phyloP scores from a whole-genome alignment of 2,113 vertebrate genomes.

The Nyctibius bracteatus region DNA sequence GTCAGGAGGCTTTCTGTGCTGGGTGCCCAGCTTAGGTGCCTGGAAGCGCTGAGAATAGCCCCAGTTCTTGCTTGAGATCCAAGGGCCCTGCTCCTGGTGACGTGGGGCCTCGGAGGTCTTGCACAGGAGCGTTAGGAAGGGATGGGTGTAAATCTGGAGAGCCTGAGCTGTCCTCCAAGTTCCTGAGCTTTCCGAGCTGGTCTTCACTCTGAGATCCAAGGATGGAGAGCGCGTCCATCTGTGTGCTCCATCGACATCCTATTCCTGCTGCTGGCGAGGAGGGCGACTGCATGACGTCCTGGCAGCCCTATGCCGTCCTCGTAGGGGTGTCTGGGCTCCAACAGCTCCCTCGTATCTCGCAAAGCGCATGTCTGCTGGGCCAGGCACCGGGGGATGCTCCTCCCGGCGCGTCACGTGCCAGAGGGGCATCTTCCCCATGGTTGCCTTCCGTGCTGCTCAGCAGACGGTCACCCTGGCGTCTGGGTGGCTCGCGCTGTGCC shows the following conservation, averaged over 20 bases:
- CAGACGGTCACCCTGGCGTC: not conserved
- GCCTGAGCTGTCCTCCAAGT: not conserved
- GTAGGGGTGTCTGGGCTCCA: not conserved
- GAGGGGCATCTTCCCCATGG: not conserved
- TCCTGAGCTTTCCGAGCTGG: not conserved
- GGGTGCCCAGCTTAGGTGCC: not conserved
- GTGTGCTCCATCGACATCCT: accelerated
- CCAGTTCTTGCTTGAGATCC: not conserved
- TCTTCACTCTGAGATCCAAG: not conserved
- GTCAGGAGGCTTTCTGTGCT: not conserved
- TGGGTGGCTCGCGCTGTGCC: accelerated
- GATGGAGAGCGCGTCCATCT: accelerated
- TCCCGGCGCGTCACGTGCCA: not conserved
- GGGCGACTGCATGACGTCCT: not conserved
- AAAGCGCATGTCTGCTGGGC: not conserved
- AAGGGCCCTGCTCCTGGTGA: not conserved
- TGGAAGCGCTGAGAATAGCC: not conserved
- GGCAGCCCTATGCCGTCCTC: not conserved
- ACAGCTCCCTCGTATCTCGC: not conserved
- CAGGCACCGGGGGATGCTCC: not conserved
- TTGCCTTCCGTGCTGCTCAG: not conserved
- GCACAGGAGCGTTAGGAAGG: not conserved
- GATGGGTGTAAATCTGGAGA: not conserved
- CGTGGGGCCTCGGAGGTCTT: accelerated
- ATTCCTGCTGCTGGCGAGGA: not conserved